Conservation (phyloP, 2,797 vertebrate species). For the Macropus fuliginosus region DNA sequence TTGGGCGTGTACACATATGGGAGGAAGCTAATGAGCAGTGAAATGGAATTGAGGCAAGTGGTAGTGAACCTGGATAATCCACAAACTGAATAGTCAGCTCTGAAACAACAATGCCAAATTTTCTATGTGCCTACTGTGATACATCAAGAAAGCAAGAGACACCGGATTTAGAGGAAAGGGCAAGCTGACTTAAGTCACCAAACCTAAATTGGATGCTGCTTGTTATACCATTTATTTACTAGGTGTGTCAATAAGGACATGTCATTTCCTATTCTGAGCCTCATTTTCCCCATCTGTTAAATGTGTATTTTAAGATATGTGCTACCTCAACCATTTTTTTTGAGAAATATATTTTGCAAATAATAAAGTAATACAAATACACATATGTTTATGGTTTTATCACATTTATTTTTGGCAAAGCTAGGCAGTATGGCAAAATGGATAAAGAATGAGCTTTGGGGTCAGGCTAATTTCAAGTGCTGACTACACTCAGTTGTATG, state of each 20-base stretch:
- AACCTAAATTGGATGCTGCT: background rate
- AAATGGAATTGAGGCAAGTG: background rate
- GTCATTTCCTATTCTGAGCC: background rate
- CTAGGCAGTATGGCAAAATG: background rate
- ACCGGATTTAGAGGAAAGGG: background rate
- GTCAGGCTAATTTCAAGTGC: background rate
- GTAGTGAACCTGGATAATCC: constrained; percentile 2
- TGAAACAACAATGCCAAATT: background rate
- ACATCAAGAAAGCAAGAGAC: background rate
- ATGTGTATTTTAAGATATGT: background rate
- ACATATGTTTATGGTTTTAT: background rate
- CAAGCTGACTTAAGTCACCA: background rate
- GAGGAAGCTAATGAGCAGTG: background rate
- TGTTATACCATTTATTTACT: background rate
- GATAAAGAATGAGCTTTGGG: background rate
- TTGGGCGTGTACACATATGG: background rate
- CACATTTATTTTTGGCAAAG: background rate
- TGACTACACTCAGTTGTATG: background rate
- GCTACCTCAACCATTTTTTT: background rate
- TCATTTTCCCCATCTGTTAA: background rate
- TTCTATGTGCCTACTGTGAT: background rate
- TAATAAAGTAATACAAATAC: background rate
- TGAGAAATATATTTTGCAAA: background rate
- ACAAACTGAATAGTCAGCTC: background rate
- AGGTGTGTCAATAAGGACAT: background rate